Evolutionary conservation across 2,888 invertebrate genomes (phyloP).

Genomic region (Diogma glabrata): DNA sequence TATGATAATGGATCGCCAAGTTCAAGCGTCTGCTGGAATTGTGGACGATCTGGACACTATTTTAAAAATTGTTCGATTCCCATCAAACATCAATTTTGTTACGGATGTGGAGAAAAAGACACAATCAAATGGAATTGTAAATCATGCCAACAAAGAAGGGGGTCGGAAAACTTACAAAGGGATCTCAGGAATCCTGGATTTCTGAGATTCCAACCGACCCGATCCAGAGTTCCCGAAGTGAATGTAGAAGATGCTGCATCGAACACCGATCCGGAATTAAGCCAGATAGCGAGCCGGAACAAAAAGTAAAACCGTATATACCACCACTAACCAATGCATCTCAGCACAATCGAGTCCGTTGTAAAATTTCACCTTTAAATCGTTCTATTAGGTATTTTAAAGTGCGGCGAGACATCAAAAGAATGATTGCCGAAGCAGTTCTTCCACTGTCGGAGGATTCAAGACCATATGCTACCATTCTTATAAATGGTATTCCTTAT

Average conservation of each 20-base stretch:
- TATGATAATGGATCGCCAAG: too few relatives aligned
- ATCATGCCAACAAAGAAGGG: too few relatives aligned
- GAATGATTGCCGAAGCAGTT: neutral
- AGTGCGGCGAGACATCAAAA: neutral
- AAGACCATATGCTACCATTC: neutral
- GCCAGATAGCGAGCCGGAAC: too few relatives aligned
- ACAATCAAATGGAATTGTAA: neutral
- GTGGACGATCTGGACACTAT: too few relatives aligned
- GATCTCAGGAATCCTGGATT: neutral
- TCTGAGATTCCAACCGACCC: neutral
- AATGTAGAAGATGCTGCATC: neutral
- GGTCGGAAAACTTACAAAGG: neutral
- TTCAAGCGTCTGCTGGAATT: neutral
- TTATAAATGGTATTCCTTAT: neutral
- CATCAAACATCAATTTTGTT: neutral
- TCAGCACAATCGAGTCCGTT: too few relatives aligned
- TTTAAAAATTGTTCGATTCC: neutral
- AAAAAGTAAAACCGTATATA: neutral
- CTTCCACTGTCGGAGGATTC: neutral
- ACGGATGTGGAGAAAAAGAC: neutral
- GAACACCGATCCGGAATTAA: neutral
- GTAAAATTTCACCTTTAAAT: neutral
- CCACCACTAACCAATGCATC: neutral
- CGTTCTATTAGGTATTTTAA: neutral
- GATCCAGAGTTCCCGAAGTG: too few relatives aligned